Percentiles rank a stretch among this genome's conserved stretches.
Conservation (phyloP, 2,113 vertebrate species). For the Scopus umbretta region DNA sequence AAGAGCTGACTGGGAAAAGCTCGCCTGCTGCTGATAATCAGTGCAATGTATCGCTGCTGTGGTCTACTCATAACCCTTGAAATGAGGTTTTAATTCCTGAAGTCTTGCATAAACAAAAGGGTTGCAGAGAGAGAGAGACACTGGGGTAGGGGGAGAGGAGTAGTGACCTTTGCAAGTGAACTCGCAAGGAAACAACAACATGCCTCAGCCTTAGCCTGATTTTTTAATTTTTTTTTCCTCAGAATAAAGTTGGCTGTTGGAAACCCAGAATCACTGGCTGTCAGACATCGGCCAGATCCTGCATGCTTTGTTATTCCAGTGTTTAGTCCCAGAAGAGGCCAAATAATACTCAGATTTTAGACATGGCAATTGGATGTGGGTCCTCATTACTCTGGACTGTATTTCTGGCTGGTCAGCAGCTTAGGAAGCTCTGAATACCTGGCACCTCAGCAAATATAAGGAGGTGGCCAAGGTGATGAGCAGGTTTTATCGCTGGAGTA, state of each 20-base stretch:
- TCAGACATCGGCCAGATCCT: not conserved
- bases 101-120: slow-evolving; percentile 45
- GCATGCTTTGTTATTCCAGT: not conserved
- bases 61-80: slow-evolving; percentile 27
- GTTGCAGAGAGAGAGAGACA: not conserved
- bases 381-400: not conserved
- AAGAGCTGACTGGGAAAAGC: not conserved
- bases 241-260: not conserved
- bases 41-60: not conserved
- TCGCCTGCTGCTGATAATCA: slow-evolving; percentile 28
- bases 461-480: not conserved
- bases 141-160: not conserved
- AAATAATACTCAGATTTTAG: not conserved
- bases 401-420: not conserved
- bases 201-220: not conserved
- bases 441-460: not conserved
- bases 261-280: not conserved
- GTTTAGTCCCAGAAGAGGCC: not conserved
- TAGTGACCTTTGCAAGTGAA: slow-evolving; percentile 43
- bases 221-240: not conserved
- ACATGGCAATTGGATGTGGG: not conserved
- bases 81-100: slow-evolving; percentile 60
- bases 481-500: not conserved
- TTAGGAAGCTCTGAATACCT: not conserved
- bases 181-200: not conserved